Evolutionary conservation across 2,113 vertebrate genomes (phyloP), one percentile per base, ranked within the genome.

Genomic region (Hypomesus transpacificus): DNA sequence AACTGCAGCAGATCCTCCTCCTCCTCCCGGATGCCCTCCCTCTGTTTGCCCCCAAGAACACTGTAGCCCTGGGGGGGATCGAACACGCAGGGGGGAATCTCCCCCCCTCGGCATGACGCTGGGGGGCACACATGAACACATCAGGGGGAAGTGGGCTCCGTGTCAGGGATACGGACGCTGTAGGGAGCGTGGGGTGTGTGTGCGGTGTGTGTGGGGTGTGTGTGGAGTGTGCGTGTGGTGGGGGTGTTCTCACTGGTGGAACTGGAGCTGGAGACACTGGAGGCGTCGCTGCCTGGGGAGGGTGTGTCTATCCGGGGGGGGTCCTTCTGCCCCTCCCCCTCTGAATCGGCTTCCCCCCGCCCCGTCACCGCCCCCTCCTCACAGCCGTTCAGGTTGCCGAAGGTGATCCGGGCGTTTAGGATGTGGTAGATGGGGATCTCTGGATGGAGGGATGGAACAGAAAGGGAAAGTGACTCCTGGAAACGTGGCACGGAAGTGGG

Each of bases 391-490:
- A 98, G 92, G 92, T 99, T 99, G 67, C 95, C 96, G 0, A 99
- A 99, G 75, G 96, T 97, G 91, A 99, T 98, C 79, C 96, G 95
- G 53, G 97, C 96, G 0, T 99, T 99, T 34, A 99, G 94, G 87
- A 99, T 95, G 86, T 99, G 97, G 88, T 98, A 98, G 83, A 99
- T 93, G 13, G 97, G 97, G 84, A 99, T 99, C 89, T 99, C 97
- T 99, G 91, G 18, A 52, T 58, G 46, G 14, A 59, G 24, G 6
- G 62, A 53, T 67, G 8, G 31, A 1, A 58, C 16, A 69, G 18
- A n/a, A 28, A 22, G 4, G 51, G 20, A 22, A 46, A 18, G 50
- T 21, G 39, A 46, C 39, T 46, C 9, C 39, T 46, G 39, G 8
- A 13, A 13, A 46, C 9, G 39, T 13, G 39, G 2, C 39, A 13